These are phyloP conservation scores for Lasiurus borealis DNA, from an alignment of 2,113 vertebrate species.

Conservation along the genomic window DNA sequence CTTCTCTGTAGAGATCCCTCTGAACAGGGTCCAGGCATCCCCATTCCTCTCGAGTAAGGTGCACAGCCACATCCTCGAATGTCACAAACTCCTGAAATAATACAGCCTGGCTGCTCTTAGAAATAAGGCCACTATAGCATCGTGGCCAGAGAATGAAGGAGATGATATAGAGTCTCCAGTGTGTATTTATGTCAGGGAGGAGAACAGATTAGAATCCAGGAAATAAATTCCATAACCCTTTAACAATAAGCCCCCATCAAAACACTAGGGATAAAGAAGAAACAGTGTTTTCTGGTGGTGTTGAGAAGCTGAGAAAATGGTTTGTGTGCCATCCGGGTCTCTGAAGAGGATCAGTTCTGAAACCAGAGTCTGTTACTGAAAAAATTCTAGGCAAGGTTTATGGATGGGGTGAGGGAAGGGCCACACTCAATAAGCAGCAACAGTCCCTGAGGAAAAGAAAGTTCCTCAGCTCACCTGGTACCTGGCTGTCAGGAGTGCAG, in stretches of 20 bases:
- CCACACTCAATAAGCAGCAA: constrained; percentile 63
- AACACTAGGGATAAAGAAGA: constrained; percentile 38
- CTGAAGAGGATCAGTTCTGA: constrained; percentile 51
- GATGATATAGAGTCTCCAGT: not conserved
- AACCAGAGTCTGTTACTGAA: constrained; percentile 51
- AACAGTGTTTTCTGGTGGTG: constrained; percentile 22
- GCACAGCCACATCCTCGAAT: constrained; percentile 83
- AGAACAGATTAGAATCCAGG: constrained; percentile 47
- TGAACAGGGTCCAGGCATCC: constrained; percentile 83
- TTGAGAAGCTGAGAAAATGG: constrained; percentile 6
- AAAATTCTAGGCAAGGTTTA: constrained; percentile 62
- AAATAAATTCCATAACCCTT: constrained; percentile 31
- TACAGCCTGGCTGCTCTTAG: constrained; percentile 76
- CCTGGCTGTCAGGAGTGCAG: constrained; percentile 81
- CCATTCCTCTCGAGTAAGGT: constrained; percentile 84
- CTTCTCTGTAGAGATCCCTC: constrained; percentile 84
- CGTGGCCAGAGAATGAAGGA: constrained; percentile 48
- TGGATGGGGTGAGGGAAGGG: constrained; percentile 24
- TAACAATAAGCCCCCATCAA: not conserved
- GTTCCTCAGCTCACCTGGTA: constrained; percentile 84
- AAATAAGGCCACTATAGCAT: constrained; percentile 54
- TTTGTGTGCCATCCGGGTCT: constrained; percentile 54
- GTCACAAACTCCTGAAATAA: constrained; percentile 85
- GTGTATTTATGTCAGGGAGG: constrained; percentile 22
- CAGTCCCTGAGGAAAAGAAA: constrained; percentile 72